Evolutionary conservation across 2,797 vertebrate genomes (phyloP).

Genomic region (Poecile montanus): DNA sequence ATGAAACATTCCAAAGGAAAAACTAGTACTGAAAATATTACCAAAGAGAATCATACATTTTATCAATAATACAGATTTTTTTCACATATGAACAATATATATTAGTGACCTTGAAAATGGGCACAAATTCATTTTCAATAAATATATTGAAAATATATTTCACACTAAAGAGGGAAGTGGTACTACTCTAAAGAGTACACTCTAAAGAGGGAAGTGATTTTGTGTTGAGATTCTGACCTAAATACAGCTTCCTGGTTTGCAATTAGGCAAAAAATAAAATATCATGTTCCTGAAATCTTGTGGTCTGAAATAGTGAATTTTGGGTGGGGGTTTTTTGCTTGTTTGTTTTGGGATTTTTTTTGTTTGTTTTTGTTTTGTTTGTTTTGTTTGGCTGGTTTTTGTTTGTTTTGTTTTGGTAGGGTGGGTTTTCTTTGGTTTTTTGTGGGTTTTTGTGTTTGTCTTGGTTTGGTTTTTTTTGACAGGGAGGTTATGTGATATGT

Average conservation of each 20-base stretch:
- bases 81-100: not conserved
- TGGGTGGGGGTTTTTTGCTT: no score
- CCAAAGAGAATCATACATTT: not conserved
- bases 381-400: no score
- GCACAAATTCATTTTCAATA: not conserved
- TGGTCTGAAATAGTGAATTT: not conserved
- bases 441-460: not conserved
- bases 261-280: not conserved
- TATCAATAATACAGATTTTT: not conserved
- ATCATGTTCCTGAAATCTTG: not conserved
- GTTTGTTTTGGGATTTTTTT: not conserved
- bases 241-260: not conserved
- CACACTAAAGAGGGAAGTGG: no score
- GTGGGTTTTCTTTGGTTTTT: not conserved
- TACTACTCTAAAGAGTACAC: no score
- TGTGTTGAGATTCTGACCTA: not conserved
- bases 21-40: not conserved
- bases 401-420: no score
- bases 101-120: not conserved
- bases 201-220: not conserved
- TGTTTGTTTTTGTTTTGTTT: not conserved
- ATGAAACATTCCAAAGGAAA: slow-evolving; percentile 54
- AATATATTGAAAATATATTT: not conserved
- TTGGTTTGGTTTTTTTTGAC: not conserved
- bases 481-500: no score